Evolutionary conservation across 2,113 vertebrate genomes (phyloP).

Genomic region (Neolamprologus cancellatus): DNA sequence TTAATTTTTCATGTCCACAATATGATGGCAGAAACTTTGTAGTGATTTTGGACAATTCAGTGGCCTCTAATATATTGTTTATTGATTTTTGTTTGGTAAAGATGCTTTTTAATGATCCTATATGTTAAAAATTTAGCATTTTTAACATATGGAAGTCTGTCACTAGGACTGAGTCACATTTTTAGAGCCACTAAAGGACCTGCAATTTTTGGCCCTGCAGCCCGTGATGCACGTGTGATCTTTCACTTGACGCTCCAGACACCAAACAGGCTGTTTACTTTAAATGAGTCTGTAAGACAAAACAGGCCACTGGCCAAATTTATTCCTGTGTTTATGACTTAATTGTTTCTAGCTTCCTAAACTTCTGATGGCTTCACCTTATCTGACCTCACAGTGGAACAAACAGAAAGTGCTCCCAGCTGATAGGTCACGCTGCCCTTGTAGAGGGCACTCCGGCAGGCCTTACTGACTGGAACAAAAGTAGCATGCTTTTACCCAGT

Average conservation of each 20-base stretch:
- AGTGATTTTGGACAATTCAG: neutral
- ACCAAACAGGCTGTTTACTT: neutral
- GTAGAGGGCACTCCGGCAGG: neutral
- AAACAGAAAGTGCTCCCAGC: neutral
- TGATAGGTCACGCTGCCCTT: neutral
- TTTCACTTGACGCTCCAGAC: neutral
- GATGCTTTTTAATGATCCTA: neutral
- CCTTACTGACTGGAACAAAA: neutral
- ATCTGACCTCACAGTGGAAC: neutral
- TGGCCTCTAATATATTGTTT: neutral
- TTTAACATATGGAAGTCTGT: neutral
- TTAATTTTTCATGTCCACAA: neutral
- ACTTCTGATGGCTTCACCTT: neutral
- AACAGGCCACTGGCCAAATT: neutral
- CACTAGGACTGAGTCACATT: neutral
- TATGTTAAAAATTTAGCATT: neutral
- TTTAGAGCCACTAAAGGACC: neutral
- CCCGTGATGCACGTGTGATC: neutral
- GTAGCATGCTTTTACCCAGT: fast-evolving
- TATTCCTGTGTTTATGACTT: neutral
- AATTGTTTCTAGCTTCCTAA: neutral
- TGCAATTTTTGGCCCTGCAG: neutral
- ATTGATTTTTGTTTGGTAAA: neutral
- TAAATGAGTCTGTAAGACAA: neutral
- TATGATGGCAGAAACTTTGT: neutral